Conservation (phyloP, 2,797 vertebrate genomes). For the Rhabdophis nuchalis region DNA sequence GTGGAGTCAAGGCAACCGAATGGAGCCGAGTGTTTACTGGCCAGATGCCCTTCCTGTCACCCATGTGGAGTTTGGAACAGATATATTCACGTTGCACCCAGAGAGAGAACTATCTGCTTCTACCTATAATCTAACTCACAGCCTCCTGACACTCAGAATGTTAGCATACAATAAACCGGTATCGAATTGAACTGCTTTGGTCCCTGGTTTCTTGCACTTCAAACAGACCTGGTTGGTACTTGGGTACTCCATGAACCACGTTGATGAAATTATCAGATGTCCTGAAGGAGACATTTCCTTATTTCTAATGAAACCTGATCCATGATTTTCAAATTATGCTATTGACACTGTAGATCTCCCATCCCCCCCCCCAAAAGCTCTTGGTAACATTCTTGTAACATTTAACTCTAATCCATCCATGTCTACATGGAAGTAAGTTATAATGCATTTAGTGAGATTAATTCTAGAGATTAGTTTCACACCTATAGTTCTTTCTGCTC, state of each 20-base stretch:
- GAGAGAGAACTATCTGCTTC: too few species aligned
- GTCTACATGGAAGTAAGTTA: neutral
- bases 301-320: neutral
- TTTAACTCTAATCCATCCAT: neutral
- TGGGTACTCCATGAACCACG: neutral
- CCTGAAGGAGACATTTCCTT: neutral
- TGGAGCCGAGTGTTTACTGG: too few species aligned
- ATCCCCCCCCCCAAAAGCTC: neutral
- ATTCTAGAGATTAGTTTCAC: neutral
- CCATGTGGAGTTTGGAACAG: too few species aligned
- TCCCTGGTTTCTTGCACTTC: neutral
- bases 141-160: neutral
- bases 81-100: too few species aligned
- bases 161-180: neutral
- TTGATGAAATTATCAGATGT: neutral
- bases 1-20: too few species aligned
- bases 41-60: too few species aligned
- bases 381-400: neutral
- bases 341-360: neutral
- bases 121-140: too few species aligned
- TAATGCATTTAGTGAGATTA: neutral
- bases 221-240: neutral
- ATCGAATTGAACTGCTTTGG: neutral
- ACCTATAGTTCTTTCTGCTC: neutral
- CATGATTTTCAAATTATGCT: neutral